Percentiles rank a stretch among this genome's conserved stretches.
Conservation (phyloP, 2,113 vertebrate genomes). For the Aplodontia rufa region DNA sequence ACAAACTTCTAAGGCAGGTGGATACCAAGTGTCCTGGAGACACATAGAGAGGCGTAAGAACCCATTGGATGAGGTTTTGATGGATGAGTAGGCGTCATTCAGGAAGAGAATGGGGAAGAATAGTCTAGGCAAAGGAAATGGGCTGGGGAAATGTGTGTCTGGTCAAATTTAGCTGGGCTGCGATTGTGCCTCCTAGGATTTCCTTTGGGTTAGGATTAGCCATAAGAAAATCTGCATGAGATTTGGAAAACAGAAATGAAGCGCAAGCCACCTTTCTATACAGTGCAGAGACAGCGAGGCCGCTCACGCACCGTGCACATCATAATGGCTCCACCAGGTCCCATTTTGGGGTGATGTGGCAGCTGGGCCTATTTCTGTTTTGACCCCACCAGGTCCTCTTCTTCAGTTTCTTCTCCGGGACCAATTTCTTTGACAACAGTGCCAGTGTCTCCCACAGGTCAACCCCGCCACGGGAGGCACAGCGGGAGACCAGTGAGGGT, state of each 20-base stretch:
- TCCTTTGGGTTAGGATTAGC: not conserved
- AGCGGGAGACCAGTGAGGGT: not conserved
- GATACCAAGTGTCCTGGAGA: not conserved
- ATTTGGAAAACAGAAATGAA: not conserved
- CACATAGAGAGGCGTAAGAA: not conserved
- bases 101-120: not conserved
- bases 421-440: not conserved
- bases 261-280: accelerated
- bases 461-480: accelerated
- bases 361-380: not conserved
- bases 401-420: not conserved
- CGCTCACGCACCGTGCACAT: accelerated
- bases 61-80: not conserved
- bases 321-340: accelerated
- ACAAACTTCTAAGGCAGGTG: not conserved
- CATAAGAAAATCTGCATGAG: not conserved
- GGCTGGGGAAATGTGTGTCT: not conserved
- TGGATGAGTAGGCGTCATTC: not conserved
- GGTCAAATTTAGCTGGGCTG: not conserved
- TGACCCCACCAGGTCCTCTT: too few species aligned
- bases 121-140: not conserved
- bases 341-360: too few species aligned
- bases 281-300: accelerated
- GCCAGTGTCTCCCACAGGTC: not conserved
- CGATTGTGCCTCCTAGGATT: not conserved